A percentile compares a stretch with the other conserved stretches of the same genome.
These are phyloP conservation scores for Ceraclea dissimilis DNA, from an alignment of 2,888 invertebrate species.

Conservation along the genomic window DNA sequence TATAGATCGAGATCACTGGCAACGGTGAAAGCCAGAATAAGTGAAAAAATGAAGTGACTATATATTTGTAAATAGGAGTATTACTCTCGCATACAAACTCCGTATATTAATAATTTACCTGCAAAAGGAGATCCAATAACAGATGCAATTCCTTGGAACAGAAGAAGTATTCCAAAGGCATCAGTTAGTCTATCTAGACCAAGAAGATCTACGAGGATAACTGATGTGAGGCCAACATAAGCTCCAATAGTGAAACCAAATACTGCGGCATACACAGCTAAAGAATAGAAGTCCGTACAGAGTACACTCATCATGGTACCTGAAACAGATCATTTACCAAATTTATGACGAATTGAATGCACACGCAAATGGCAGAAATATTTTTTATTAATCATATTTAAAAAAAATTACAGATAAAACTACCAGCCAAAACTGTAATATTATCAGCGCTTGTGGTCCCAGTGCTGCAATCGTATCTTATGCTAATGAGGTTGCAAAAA, in stretches of 20 bases:
- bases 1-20: too few relatives aligned
- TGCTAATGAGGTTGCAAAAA: too few relatives aligned
- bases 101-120: too few relatives aligned
- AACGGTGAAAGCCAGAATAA: too few relatives aligned
- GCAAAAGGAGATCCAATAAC: constrained; percentile 88
- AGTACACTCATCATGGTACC: constrained; percentile 76
- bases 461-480: too few relatives aligned
- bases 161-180: constrained; percentile 84
- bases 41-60: too few relatives aligned
- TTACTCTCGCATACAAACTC: too few relatives aligned
- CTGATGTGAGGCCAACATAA: constrained; percentile 94
- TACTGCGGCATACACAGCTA: constrained; percentile 68
- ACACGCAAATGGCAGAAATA: neutral
- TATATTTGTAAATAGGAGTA: too few relatives aligned
- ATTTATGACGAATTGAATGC: neutral
- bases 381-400: too few relatives aligned
- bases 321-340: constrained; percentile 37
- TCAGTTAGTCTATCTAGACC: constrained; percentile 93
- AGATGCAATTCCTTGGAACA: constrained; percentile 92
- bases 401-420: too few relatives aligned
- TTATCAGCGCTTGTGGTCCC: too few relatives aligned
- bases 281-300: constrained; percentile 62
- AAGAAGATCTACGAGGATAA: constrained; percentile 87
- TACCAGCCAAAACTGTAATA: too few relatives aligned
- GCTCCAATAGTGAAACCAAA: constrained; percentile 92